These are phyloP conservation scores for Gasterosteus nipponicus DNA, from an alignment of 2,113 vertebrate genomes.

Conservation along the genomic window DNA sequence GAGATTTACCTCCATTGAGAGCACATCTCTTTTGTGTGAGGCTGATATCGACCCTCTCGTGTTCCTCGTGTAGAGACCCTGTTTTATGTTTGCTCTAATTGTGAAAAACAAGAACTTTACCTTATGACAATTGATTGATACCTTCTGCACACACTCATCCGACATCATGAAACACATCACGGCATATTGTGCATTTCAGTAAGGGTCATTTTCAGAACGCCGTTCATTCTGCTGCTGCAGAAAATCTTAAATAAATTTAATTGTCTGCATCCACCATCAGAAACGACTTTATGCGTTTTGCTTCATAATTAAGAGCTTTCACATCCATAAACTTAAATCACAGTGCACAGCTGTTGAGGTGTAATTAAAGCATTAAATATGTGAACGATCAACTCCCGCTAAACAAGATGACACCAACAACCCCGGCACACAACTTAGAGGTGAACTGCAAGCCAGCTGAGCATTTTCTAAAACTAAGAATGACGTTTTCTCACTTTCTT, in stretches of 20 bases:
- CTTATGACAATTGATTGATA: slow-evolving; percentile 63
- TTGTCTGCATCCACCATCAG: slow-evolving; percentile 85
- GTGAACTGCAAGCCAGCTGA: slow-evolving; percentile 62
- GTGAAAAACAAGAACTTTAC: slow-evolving; percentile 38
- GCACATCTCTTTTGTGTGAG: slow-evolving; percentile 12
- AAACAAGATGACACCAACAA: slow-evolving; percentile 81
- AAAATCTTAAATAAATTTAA: slow-evolving; percentile 87
- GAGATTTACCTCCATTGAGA: not conserved
- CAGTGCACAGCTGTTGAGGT: slow-evolving; percentile 85
- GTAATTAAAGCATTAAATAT: slow-evolving; percentile 88
- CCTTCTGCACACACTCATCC: slow-evolving; percentile 59
- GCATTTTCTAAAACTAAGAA: slow-evolving; percentile 47
- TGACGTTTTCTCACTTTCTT: slow-evolving; percentile 27
- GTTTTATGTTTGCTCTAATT: slow-evolving; percentile 8
- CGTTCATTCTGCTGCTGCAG: slow-evolving; percentile 75
- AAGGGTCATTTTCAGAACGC: slow-evolving; percentile 78
- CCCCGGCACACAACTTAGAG: slow-evolving; percentile 78
- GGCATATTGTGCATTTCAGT: slow-evolving; percentile 68
- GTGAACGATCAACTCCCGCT: slow-evolving; percentile 83
- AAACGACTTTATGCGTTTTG: slow-evolving; percentile 86
- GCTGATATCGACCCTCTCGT: slow-evolving; percentile 11
- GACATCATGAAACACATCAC: slow-evolving; percentile 67
- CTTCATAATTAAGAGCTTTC: slow-evolving; percentile 87
- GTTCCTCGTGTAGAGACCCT: slow-evolving; percentile 23
- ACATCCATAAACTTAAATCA: slow-evolving; percentile 88